phyloP scores from a whole-genome alignment of 1,140 invertebrate species.

The Apis cerana region DNA sequence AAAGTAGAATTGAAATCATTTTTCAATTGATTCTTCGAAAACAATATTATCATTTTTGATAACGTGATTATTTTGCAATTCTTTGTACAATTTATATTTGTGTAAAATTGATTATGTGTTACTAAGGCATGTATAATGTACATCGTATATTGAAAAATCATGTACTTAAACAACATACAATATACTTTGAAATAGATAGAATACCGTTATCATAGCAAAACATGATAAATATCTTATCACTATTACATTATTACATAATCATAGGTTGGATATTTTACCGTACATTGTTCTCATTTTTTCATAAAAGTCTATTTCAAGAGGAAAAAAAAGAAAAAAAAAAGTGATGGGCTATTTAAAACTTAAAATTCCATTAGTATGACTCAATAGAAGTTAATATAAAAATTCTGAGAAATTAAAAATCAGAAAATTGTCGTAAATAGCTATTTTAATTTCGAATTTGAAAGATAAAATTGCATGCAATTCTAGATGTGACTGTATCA shows the following conservation, averaged over 20 bases:
- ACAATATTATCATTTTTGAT: neutral
- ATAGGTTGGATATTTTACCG: neutral
- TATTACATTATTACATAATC: neutral
- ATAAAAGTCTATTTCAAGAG: no score
- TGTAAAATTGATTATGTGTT: constrained; percentile 7
- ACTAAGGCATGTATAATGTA: constrained; percentile 17
- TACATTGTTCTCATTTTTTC: neutral
- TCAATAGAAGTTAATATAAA: neutral
- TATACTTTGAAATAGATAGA: neutral
- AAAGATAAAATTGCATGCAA: neutral
- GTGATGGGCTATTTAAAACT: neutral
- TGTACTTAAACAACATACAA: neutral
- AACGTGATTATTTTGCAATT: neutral
- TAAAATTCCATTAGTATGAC: neutral
- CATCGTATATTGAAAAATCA: neutral
- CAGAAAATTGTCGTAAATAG: neutral
- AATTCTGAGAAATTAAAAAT: neutral
- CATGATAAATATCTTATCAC: neutral
- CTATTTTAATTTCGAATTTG: neutral
- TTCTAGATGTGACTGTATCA: neutral
- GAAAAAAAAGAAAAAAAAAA: neutral
- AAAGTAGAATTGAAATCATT: neutral
- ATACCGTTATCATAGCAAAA: neutral
- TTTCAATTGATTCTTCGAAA: neutral
- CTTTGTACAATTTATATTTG: neutral